A percentile compares a stretch with the other conserved stretches of the same genome.
Conservation (phyloP, 2,888 invertebrate species). For the Lepidochitona cinerea region DNA sequence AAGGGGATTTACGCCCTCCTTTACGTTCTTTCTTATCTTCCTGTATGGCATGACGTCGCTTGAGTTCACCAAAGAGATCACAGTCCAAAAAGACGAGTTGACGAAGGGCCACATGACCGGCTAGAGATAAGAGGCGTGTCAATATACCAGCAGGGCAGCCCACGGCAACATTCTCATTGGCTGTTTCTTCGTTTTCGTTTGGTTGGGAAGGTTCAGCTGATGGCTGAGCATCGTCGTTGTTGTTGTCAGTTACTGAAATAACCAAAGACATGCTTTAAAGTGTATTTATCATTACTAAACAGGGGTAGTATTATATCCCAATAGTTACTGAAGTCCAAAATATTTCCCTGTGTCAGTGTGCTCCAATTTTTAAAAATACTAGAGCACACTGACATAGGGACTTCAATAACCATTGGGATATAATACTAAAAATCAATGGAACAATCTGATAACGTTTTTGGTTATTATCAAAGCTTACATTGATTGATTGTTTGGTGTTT, state of each 20-base stretch:
- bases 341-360: too few relatives aligned
- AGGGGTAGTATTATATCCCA: too few relatives aligned
- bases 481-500: too few relatives aligned
- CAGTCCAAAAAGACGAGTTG: constrained; percentile 88
- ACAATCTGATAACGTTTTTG: too few relatives aligned
- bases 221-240: neutral
- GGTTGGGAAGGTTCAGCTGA: neutral
- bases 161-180: neutral
- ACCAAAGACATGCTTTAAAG: too few relatives aligned
- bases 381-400: too few relatives aligned
- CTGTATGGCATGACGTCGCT: constrained; percentile 76
- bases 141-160: constrained; percentile 42
- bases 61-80: constrained; percentile 86
- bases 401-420: too few relatives aligned
- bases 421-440: too few relatives aligned
- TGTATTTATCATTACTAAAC: too few relatives aligned
- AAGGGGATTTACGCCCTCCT: neutral
- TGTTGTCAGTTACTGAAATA: neutral
- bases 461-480: too few relatives aligned
- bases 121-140: constrained; percentile 74
- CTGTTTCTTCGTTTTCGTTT: neutral
- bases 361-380: too few relatives aligned
- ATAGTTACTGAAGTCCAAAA: too few relatives aligned
- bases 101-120: constrained; percentile 84
- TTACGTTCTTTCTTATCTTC: constrained; percentile 58